Evolutionary conservation across 2,888 invertebrate genomes (phyloP).

Genomic region (Xylota sylvarum): DNA sequence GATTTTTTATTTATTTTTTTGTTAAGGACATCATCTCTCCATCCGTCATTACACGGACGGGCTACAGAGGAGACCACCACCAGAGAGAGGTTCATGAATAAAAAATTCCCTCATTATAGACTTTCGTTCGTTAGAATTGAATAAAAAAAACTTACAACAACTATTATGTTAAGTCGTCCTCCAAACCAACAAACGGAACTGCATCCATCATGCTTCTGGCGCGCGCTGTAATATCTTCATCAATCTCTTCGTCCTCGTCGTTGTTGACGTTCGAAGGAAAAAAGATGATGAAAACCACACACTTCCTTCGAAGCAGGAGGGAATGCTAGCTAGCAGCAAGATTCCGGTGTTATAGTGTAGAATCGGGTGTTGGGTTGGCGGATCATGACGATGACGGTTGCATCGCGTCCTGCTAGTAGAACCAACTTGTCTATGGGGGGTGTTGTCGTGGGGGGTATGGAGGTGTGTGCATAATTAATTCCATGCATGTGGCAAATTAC

Average conservation of each 20-base stretch:
- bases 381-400: slow-evolving; percentile 49
- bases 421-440: slow-evolving; percentile 24
- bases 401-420: too few species aligned
- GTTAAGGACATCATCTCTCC: slow-evolving; percentile 13
- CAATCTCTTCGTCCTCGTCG: slow-evolving; percentile 11
- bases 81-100: slow-evolving; percentile 64
- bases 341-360: slow-evolving; percentile 52
- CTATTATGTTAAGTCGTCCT: slow-evolving; percentile 69
- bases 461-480: slow-evolving; percentile 78
- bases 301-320: slow-evolving; percentile 44
- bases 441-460: slow-evolving; percentile 19
- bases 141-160: slow-evolving; percentile 69
- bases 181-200: slow-evolving; percentile 61
- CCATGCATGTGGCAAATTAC: slow-evolving; percentile 79
- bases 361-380: slow-evolving; percentile 42
- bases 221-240: slow-evolving; percentile 59
- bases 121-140: slow-evolving; percentile 73
- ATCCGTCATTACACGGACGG: slow-evolving; percentile 30
- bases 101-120: slow-evolving; percentile 75
- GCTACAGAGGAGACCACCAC: not conserved
- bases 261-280: slow-evolving; percentile 24
- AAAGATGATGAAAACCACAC: slow-evolving; percentile 18
- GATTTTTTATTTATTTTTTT: not conserved
- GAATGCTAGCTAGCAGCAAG: slow-evolving; percentile 29
- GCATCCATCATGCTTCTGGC: slow-evolving; percentile 56